Percentiles rank a stretch among this genome's conserved stretches.
These are phyloP conservation scores for Apogon talboti DNA, from an alignment of 2,797 vertebrate genomes.

Conservation along the genomic window DNA sequence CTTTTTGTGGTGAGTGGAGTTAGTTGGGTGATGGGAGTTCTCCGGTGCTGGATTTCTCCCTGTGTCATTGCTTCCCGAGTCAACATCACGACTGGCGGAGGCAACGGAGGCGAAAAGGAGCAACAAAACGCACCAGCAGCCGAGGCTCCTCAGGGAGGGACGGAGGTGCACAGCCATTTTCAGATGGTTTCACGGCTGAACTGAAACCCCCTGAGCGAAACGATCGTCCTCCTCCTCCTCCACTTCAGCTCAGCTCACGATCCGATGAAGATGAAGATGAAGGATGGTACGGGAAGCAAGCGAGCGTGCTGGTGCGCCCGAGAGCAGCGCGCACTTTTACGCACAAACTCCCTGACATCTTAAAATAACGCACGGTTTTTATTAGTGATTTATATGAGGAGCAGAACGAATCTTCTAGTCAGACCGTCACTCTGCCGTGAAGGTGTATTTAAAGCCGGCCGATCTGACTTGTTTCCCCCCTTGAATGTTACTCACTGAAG, in stretches of 20 bases:
- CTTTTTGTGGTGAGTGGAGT: constrained; percentile 68
- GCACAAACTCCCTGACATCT: constrained; percentile 37
- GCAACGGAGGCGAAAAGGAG: constrained; percentile 28
- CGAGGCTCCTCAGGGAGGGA: constrained; percentile 9
- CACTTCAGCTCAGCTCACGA: constrained; percentile 34
- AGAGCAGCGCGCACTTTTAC: constrained; percentile 54
- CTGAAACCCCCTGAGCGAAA: neutral
- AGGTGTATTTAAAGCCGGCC: neutral
- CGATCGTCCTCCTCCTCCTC: neutral
- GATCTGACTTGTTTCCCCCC: neutral
- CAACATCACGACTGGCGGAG: constrained; percentile 30
- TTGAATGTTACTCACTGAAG: neutral
- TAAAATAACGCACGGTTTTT: constrained; percentile 15
- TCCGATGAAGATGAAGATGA: constrained; percentile 37
- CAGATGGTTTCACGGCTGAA: neutral
- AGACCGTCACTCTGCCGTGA: too few species aligned
- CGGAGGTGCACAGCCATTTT: constrained; percentile 57
- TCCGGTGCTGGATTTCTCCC: neutral
- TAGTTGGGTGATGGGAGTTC: neutral
- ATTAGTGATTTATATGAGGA: too few species aligned
- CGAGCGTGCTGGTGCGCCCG: constrained; percentile 24
- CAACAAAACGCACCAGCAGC: constrained; percentile 12
- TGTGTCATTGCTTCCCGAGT: constrained; percentile 36
- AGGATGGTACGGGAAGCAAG: constrained; percentile 19
- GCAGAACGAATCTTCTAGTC: too few species aligned